Evolutionary conservation across 2,797 vertebrate genomes (phyloP).

Genomic region (Helarctos malayanus): DNA sequence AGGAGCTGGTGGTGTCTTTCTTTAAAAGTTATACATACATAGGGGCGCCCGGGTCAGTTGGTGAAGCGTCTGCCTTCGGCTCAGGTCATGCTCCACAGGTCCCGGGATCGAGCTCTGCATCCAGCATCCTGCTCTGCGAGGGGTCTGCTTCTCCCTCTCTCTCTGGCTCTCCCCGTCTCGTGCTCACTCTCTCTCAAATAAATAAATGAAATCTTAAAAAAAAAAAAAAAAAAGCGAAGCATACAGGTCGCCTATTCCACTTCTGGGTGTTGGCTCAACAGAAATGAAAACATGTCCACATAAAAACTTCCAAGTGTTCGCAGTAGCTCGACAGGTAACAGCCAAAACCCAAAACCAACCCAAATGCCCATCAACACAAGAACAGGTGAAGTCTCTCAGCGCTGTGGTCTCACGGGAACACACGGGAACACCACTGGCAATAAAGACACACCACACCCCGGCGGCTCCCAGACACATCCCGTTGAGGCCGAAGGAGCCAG

Average conservation of each 20-base stretch:
- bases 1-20: background rate
- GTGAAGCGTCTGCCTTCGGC: background rate
- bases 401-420: background rate
- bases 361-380: background rate
- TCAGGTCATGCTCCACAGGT: background rate
- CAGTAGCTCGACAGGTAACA: background rate
- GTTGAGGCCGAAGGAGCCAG: background rate
- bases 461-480: too few species aligned
- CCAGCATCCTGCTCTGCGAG: background rate
- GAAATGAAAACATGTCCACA: background rate
- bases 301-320: background rate
- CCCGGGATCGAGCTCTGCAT: background rate
- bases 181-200: background rate
- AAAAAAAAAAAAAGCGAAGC: background rate
- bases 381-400: too few species aligned
- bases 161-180: background rate
- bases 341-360: background rate
- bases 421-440: background rate
- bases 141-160: too few species aligned
- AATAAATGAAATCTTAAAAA: background rate
- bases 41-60: fast-evolving
- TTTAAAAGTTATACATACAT: background rate
- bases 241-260: background rate
- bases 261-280: background rate
- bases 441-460: fast-evolving